Conservation (phyloP, 2,888 invertebrate genomes). For the Steromphala cineraria region DNA sequence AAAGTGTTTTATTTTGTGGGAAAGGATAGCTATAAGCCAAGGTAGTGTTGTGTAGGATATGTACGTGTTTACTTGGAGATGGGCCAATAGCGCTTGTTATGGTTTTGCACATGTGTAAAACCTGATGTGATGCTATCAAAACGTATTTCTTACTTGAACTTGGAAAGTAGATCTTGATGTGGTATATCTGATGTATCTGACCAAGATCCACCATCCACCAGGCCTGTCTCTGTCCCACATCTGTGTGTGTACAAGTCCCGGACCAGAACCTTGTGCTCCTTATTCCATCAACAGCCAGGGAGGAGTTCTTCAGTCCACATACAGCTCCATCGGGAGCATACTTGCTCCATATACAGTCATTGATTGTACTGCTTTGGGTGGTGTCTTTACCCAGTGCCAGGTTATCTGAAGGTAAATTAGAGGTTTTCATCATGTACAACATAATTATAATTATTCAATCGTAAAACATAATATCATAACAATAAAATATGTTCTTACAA, state of each 20-base stretch:
- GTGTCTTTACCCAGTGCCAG: not conserved
- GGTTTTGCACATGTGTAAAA: no score
- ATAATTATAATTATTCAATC: no score
- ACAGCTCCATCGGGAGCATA: not conserved
- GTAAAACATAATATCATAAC: no score
- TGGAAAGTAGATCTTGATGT: not conserved
- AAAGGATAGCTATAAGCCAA: no score
- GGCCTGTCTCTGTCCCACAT: not conserved
- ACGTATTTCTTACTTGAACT: not conserved
- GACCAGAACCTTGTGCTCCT: not conserved
- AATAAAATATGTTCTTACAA: no score
- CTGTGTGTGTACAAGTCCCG: not conserved
- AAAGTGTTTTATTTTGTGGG: no score
- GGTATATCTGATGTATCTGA: not conserved
- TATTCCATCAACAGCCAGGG: not conserved
- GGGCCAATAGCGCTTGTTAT: no score
- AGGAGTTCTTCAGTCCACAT: not conserved
- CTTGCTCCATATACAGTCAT: not conserved
- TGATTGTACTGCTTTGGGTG: not conserved
- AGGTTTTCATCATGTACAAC: no score
- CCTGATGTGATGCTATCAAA: no score
- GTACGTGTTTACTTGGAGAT: no score
- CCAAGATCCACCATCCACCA: not conserved
- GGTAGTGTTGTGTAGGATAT: no score
- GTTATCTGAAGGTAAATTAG: not conserved